These are phyloP conservation scores for Cervus canadensis DNA, from an alignment of 2,113 vertebrate species.

Conservation along the genomic window DNA sequence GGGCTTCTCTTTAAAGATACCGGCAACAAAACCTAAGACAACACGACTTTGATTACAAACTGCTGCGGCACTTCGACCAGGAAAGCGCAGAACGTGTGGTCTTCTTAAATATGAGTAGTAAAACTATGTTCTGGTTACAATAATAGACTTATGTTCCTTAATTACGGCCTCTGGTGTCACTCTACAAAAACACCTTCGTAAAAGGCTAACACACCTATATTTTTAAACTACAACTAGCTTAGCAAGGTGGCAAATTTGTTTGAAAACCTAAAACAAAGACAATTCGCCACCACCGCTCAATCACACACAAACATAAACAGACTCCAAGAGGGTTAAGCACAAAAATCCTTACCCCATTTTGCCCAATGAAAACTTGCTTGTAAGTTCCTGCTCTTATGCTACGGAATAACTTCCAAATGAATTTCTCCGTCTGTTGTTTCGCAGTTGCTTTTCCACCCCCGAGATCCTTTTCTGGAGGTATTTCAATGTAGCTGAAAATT, in stretches of 20 bases:
- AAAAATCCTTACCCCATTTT: constrained; percentile 82
- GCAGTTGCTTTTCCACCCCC: constrained; percentile 56
- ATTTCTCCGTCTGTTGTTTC: constrained; percentile 52
- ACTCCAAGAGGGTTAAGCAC: constrained; percentile 2
- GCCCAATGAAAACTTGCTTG: constrained; percentile 71
- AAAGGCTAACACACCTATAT: background rate
- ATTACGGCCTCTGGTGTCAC: background rate
- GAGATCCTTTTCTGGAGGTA: constrained; percentile 59
- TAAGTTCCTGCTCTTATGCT: constrained; percentile 65
- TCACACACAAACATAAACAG: background rate
- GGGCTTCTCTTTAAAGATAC: background rate
- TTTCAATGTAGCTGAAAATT: constrained; percentile 53
- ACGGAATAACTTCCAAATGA: constrained; percentile 59
- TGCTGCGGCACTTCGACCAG: background rate
- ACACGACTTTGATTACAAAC: background rate
- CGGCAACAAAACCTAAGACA: background rate
- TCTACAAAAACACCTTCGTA: constrained; percentile 9
- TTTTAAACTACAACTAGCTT: background rate
- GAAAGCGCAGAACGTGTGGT: background rate
- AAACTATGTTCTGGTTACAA: background rate
- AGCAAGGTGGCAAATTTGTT: background rate
- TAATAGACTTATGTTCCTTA: background rate
- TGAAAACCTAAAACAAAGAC: background rate
- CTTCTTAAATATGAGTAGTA: background rate
- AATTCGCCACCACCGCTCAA: background rate